Evolutionary conservation across 2,113 vertebrate genomes (phyloP).

Genomic region (Pogona vitticeps): DNA sequence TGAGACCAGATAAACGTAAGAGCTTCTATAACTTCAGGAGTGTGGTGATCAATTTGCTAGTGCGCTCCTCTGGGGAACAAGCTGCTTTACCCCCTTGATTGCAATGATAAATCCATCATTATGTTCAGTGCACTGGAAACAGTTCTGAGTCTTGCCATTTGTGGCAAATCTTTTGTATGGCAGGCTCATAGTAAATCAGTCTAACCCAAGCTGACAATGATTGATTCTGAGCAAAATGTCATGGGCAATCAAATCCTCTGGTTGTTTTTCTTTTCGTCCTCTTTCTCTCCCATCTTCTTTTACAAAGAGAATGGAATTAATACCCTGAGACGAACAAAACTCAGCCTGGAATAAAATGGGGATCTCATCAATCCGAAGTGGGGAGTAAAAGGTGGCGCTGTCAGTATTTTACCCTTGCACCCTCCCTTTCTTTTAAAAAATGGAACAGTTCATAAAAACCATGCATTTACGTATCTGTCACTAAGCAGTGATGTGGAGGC

Average conservation of each 20-base stretch:
- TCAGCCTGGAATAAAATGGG: slow-evolving; percentile 45
- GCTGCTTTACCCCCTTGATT: slow-evolving; percentile 76
- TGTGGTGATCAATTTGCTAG: slow-evolving; percentile 75
- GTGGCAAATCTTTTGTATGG: slow-evolving; percentile 62
- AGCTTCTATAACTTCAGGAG: slow-evolving; percentile 56
- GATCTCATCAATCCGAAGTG: slow-evolving; percentile 2
- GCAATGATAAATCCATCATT: slow-evolving; percentile 74
- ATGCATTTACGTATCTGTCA: slow-evolving; percentile 32
- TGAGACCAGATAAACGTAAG: slow-evolving; percentile 66
- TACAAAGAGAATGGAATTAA: slow-evolving; percentile 60
- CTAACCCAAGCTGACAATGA: slow-evolving; percentile 70
- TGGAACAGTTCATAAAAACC: background rate
- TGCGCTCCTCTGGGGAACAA: slow-evolving; percentile 67
- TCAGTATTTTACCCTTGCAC: slow-evolving; percentile 14
- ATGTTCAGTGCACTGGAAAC: slow-evolving; percentile 61
- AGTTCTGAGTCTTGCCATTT: slow-evolving; percentile 59
- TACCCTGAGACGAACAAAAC: slow-evolving; percentile 57
- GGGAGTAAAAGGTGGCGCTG: slow-evolving; percentile 7
- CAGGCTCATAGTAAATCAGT: slow-evolving; percentile 68
- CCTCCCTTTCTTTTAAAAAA: slow-evolving; percentile 12
- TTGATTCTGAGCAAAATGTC: slow-evolving; percentile 74
- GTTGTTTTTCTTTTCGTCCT: slow-evolving; percentile 23
- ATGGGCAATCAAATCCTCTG: slow-evolving; percentile 69
- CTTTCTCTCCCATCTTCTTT: slow-evolving; percentile 40
- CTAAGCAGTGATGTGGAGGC: slow-evolving; percentile 43